Evolutionary conservation across 2,888 invertebrate species (phyloP).

Genomic region (Ochlodes sylvanus): DNA sequence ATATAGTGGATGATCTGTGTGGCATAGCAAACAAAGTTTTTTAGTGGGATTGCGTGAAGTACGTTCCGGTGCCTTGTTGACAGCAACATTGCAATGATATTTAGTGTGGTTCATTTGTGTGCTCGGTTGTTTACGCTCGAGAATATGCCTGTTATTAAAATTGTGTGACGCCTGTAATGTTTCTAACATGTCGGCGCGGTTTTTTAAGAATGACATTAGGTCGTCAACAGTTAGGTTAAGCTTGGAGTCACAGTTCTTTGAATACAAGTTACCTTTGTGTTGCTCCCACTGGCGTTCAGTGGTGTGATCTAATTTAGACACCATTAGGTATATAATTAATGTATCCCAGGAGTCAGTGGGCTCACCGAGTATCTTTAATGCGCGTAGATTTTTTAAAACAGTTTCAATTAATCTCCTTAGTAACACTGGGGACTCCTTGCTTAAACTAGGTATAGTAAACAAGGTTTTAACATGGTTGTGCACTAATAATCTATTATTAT

Average conservation of each 20-base stretch:
- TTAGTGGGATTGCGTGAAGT: neutral
- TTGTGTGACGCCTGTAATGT: neutral
- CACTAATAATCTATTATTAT: neutral
- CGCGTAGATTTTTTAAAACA: neutral
- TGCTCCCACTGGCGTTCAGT: neutral
- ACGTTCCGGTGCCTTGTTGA: conserved; percentile 2
- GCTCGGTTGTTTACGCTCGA: too few relatives aligned
- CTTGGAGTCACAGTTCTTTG: neutral
- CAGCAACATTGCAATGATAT: neutral
- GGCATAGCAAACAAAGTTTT: conserved; percentile 1
- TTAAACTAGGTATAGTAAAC: neutral
- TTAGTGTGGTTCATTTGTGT: neutral
- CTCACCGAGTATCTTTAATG: neutral
- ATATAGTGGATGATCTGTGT: neutral
- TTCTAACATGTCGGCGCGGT: neutral
- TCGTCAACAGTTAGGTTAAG: neutral
- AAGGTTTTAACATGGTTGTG: neutral
- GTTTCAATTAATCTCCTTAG: neutral
- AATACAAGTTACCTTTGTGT: neutral
- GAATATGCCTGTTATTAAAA: too few relatives aligned
- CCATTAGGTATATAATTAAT: neutral
- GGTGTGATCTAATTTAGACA: neutral
- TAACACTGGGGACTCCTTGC: neutral
- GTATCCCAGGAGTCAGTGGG: neutral
- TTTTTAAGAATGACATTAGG: neutral